Percentiles rank a stretch among this genome's conserved stretches.
Evolutionary conservation across 2,888 invertebrate genomes (phyloP).

Genomic region (Eupithecia dodoneata): DNA sequence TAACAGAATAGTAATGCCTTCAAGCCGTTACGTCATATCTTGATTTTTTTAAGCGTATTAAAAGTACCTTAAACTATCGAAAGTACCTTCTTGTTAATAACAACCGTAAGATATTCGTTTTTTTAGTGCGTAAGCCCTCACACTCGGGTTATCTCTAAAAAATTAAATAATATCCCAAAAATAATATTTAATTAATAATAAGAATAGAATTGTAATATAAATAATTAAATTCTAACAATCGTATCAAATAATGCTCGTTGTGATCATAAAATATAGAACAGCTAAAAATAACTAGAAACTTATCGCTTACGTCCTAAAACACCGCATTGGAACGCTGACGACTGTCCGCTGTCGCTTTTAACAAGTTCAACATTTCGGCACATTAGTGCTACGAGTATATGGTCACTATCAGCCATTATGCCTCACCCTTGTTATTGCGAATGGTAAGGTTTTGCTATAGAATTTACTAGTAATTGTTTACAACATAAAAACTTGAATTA

Average conservation of each 20-base stretch:
- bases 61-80: background rate
- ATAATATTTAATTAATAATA: no score
- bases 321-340: conserved; percentile 12
- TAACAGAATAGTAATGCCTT: no score
- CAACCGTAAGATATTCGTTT: no score
- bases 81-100: no score
- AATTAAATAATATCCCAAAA: no score
- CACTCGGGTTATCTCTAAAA: no score
- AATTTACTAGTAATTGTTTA: background rate
- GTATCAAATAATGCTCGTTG: no score
- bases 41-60: background rate
- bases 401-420: conserved; percentile 22
- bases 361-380: conserved; percentile 40
- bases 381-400: conserved; percentile 23
- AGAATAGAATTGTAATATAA: no score
- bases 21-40: no score
- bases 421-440: conserved; percentile 1
- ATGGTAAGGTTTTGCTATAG: background rate
- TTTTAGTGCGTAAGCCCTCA: no score
- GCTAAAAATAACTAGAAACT: conserved; percentile 21
- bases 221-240: no score
- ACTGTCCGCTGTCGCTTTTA: conserved; percentile 42
- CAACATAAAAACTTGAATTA: background rate
- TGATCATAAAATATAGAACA: background rate
- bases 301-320: conserved; percentile 38